Evolutionary conservation across 1,140 invertebrate genomes (phyloP).

Genomic region (Nasonia longicornis): DNA sequence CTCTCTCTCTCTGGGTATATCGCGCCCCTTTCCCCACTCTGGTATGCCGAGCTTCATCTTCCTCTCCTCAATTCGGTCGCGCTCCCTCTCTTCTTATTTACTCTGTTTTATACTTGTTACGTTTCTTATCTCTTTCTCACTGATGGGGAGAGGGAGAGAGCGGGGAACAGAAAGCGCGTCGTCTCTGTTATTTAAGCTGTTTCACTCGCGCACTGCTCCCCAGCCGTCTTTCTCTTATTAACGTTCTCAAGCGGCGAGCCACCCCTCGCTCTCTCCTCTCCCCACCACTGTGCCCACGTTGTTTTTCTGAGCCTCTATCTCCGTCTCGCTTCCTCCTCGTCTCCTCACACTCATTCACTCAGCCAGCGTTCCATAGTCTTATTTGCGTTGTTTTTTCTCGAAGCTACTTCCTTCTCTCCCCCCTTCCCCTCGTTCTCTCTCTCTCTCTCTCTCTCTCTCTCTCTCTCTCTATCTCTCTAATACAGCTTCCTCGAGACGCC

Average conservation of each 20-base stretch:
- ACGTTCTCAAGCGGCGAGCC: neutral
- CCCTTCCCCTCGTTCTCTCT: too few species aligned
- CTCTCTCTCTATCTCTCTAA: neutral
- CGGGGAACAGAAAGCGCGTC: neutral
- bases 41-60: neutral
- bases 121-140: neutral
- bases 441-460: neutral
- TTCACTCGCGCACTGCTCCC: conserved; percentile 17
- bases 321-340: conserved; percentile 44
- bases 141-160: neutral
- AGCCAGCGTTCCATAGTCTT: conserved; percentile 26
- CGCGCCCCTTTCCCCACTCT: neutral
- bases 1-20: neutral
- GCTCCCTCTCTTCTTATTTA: neutral
- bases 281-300: conserved; percentile 21
- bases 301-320: conserved; percentile 23
- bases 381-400: neutral
- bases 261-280: conserved; percentile 37
- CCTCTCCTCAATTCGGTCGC: neutral
- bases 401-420: neutral
- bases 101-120: neutral
- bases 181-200: conserved; percentile 12
- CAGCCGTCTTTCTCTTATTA: neutral
- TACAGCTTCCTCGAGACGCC: neutral
- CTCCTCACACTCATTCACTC: conserved; percentile 50